Evolutionary conservation across 2,888 invertebrate genomes (phyloP).

Genomic region (Pandemis cinnamomeana): DNA sequence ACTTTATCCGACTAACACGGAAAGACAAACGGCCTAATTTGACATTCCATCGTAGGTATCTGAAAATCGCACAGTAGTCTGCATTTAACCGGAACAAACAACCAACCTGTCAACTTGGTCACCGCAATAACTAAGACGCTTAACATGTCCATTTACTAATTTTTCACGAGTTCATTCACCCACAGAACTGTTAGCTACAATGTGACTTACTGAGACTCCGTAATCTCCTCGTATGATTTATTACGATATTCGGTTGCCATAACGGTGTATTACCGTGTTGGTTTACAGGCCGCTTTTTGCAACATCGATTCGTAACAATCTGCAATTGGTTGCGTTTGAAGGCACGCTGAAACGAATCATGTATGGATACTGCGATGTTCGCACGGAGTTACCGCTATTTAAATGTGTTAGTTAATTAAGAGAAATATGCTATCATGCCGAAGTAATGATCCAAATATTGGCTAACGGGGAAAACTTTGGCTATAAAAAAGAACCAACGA

Average conservation of each 20-base stretch:
- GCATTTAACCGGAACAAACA: constrained; percentile 28
- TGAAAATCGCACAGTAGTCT: constrained; percentile 6
- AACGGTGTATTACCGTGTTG: not conserved
- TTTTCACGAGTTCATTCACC: constrained; percentile 35
- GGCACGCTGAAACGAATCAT: not conserved
- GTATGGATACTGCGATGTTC: not conserved
- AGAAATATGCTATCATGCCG: not conserved
- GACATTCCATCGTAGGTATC: no score
- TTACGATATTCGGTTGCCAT: constrained; percentile 26
- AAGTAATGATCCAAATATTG: not conserved
- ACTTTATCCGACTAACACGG: not conserved
- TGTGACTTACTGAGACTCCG: constrained; percentile 14
- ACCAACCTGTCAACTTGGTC: constrained; percentile 2
- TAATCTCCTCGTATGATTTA: constrained; percentile 8
- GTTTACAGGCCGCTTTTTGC: not conserved
- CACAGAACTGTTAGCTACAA: constrained; percentile 18
- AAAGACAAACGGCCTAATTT: not conserved
- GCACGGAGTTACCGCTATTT: not conserved
- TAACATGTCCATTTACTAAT: constrained; percentile 29
- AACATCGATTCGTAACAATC: constrained; percentile 14
- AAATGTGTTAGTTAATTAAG: not conserved
- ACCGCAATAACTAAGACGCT: constrained; percentile 4
- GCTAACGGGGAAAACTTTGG: not conserved
- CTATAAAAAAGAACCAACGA: not conserved
- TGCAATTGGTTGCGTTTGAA: not conserved